Conservation (phyloP, 37 sponge, comb jelly and placozoan species). For the Cliona cf. orientalis region DNA sequence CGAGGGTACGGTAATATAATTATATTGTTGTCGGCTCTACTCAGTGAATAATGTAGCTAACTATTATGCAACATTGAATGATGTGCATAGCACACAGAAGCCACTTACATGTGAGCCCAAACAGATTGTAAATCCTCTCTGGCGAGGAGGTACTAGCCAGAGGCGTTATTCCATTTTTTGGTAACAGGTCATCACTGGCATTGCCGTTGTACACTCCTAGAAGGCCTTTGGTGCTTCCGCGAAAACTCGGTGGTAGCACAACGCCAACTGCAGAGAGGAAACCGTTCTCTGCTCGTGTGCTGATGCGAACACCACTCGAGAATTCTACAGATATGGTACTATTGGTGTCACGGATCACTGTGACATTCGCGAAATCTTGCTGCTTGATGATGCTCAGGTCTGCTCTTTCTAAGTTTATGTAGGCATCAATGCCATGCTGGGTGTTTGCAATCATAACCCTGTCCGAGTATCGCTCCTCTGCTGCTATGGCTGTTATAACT, state of each 20-base stretch:
- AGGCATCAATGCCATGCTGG: background rate
- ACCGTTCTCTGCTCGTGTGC: background rate
- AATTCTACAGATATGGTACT: background rate
- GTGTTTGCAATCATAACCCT: background rate
- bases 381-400: background rate
- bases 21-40: too few species aligned
- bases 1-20: too few species aligned
- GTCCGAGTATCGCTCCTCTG: background rate
- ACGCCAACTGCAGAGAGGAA: background rate
- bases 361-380: background rate
- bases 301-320: background rate
- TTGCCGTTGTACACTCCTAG: background rate
- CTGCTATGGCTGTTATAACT: background rate
- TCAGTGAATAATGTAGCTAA: too few species aligned
- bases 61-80: too few species aligned
- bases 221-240: background rate
- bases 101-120: background rate
- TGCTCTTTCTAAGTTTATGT: background rate
- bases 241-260: background rate
- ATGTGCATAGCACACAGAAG: too few species aligned
- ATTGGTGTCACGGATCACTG: background rate
- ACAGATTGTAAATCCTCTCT: background rate
- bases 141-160: background rate
- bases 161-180: background rate
- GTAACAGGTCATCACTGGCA: background rate